Conservation (phyloP, 2,113 vertebrate genomes). For the Grammomys surdaster region DNA sequence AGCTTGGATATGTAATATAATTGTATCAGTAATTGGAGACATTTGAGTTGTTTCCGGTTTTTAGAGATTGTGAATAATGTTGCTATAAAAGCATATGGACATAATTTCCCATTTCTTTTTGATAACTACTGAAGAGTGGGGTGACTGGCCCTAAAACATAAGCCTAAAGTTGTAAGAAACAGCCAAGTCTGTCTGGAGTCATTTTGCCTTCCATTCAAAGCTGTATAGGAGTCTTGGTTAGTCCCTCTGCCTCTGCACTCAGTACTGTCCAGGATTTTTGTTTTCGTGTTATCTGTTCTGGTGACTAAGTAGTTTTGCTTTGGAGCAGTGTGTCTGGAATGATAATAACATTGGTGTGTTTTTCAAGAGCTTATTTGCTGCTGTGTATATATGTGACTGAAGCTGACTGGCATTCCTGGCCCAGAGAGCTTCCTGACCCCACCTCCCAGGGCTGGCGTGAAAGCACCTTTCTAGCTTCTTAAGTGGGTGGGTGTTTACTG, state of each 20-base stretch:
- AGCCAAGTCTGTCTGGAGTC: not conserved
- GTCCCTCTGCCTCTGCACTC: not conserved
- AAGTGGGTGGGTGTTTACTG: not conserved
- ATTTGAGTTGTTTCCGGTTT: conserved; percentile 19
- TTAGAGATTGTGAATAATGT: conserved; percentile 11
- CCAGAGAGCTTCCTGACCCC: not conserved
- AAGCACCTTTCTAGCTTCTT: not conserved
- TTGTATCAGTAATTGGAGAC: not conserved
- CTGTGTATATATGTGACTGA: not conserved
- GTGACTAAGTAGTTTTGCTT: no score
- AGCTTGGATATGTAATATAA: not conserved
- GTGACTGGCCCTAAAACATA: not conserved
- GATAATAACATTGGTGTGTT: not conserved
- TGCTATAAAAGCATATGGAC: not conserved
- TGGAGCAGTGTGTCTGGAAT: conserved; percentile 14
- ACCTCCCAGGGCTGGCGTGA: not conserved
- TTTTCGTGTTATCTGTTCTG: no score
- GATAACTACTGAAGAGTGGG: no score
- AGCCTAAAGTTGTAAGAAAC: not conserved
- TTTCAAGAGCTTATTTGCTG: not conserved
- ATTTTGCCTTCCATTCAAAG: not conserved
- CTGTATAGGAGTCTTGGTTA: not conserved
- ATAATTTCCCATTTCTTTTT: conserved; percentile 29
- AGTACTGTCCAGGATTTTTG: not conserved
- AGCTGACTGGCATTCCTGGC: not conserved